phyloP scores from a whole-genome alignment of 2,113 vertebrate genomes.

The Podarcis raffonei region DNA sequence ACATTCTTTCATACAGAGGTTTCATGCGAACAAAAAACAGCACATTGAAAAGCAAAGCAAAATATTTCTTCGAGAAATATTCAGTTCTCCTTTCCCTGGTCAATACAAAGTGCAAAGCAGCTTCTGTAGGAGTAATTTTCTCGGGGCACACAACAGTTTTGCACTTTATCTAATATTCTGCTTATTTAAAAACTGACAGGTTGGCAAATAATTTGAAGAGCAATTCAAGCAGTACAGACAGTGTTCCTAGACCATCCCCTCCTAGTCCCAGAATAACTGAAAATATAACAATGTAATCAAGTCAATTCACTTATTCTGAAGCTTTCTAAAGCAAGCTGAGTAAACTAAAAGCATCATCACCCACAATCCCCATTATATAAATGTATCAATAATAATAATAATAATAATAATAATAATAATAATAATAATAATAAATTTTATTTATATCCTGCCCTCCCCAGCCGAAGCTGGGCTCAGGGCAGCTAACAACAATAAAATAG shows the following conservation, averaged over 20 bases:
- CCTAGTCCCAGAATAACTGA: background rate
- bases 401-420: no score
- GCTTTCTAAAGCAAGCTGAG: no score
- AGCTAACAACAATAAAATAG: no score
- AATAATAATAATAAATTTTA: no score
- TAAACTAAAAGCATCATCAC: no score
- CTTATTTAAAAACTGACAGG: background rate
- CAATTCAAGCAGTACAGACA: background rate
- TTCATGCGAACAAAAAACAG: background rate
- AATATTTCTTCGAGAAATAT: background rate
- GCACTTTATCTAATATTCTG: background rate
- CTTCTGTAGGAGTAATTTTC: background rate
- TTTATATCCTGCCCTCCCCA: no score
- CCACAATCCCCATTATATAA: no score
- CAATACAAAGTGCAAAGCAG: background rate
- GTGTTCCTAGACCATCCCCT: background rate
- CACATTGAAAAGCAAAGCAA: background rate
- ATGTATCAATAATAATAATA: no score
- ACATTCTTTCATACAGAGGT: background rate
- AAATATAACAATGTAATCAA: background rate
- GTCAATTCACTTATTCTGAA: no score
- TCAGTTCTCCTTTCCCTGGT: background rate
- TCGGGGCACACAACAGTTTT: background rate
- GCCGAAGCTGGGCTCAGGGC: no score
- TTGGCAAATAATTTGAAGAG: background rate